Base-by-base conservation (phyloP, 1,140 invertebrate species). In the Heliconius hermathena region DNA sequence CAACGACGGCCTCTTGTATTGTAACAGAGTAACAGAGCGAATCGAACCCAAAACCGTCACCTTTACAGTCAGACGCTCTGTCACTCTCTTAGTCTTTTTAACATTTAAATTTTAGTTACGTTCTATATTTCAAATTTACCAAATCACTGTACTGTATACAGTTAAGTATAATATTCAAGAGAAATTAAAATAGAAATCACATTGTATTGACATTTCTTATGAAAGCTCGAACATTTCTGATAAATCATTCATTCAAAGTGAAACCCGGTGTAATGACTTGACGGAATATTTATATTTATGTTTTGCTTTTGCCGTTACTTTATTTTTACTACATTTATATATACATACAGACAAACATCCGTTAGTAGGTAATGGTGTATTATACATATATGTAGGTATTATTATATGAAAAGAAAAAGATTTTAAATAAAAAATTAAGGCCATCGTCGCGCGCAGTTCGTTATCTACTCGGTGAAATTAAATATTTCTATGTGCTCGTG, bases 221-320 rank as follows among this genome's bases (percentile, higher is more conserved):
- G 74, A 76, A 76, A 76, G 74, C 36, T 70, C 22, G 8, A 76
- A 60, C 74, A 36, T 70, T 76, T 76, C 18, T 71, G 57, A 70
- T 76, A 70, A 76, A 76, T 76, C 60, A 76, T 70, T 76, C 57
- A 76, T 70, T 54, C 74, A 36, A 16, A 26, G 57, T 22, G 74
- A 76, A 76, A 76, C 46, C 22, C 16, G 74, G 74, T 76, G 8
- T 71, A 71, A 33, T 76, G 74, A 76, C 74, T 29, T 20, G 22
- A 52, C 57, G 60, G 38, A 70, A 70, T 74, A 54, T 52, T 74
- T 52, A 57, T 57, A 57, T 57, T 66, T 66, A 29, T 66, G 11
- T 29, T 29, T 11, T 6, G 9, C 22, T 18, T 66, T 29, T 13
- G 11, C 60, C 60, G 60, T 66, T 66, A 66, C 22, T 66, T 66